Percentiles rank a stretch among this genome's conserved stretches.
These are phyloP conservation scores for Capitella teleta DNA, from an alignment of 1,140 invertebrate species.

Conservation along the genomic window DNA sequence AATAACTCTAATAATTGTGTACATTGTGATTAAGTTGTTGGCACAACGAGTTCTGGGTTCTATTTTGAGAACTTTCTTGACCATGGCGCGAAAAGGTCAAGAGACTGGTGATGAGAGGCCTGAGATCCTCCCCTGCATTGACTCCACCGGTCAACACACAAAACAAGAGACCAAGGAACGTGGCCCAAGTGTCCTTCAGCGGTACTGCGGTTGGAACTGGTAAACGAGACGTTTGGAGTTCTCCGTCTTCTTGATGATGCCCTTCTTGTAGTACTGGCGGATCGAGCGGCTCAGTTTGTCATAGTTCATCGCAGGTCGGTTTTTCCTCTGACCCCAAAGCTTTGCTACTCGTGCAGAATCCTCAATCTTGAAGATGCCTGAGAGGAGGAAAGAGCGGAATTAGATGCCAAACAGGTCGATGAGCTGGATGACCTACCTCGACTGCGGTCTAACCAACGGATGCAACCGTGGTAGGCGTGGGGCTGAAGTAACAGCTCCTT, in stretches of 20 bases:
- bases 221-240: constrained; percentile 95
- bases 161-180: too few relatives aligned
- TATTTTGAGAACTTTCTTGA: too few relatives aligned
- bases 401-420: neutral
- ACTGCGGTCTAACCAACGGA: constrained; percentile 87
- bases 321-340: constrained; percentile 94
- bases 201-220: constrained; percentile 92
- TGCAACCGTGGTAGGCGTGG: constrained; percentile 76
- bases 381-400: neutral
- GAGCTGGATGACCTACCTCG: constrained; percentile 49
- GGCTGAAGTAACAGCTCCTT: constrained; percentile 85
- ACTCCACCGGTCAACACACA: too few relatives aligned
- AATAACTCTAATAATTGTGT: too few relatives aligned
- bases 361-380: constrained; percentile 94
- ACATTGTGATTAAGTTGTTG: too few relatives aligned
- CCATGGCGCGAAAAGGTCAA: too few relatives aligned
- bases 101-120: too few relatives aligned
- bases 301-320: constrained; percentile 98
- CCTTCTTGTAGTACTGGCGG: constrained; percentile 98
- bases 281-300: constrained; percentile 97
- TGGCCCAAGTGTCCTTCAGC: too few relatives aligned
- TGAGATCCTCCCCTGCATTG: too few relatives aligned
- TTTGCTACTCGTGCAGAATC: constrained; percentile 90
- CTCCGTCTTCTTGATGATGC: constrained; percentile 99
- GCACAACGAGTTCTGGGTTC: too few relatives aligned